Conservation (phyloP, 2,888 invertebrate species). For the Xylota segnis region DNA sequence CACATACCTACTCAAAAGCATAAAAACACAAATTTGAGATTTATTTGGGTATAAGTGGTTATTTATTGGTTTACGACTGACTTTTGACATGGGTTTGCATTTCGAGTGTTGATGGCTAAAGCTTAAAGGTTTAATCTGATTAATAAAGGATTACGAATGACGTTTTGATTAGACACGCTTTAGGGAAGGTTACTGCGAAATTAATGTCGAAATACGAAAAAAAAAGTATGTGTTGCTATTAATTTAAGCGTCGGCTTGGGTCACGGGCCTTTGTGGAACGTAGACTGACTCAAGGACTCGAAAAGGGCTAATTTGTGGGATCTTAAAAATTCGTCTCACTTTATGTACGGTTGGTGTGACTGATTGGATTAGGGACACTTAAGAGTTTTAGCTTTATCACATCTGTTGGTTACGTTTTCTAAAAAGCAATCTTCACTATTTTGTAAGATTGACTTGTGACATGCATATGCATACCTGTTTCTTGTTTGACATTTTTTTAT, state of each 20-base stretch:
- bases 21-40: neutral
- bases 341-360: neutral
- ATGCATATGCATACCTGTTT: too few species aligned
- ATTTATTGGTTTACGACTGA: conserved; percentile 33
- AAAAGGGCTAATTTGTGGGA: neutral
- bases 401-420: too few species aligned
- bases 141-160: conserved; percentile 23
- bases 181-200: conserved; percentile 1
- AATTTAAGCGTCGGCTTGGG: neutral
- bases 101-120: conserved; percentile 29
- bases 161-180: conserved; percentile 8
- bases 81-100: conserved; percentile 23
- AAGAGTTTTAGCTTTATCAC: neutral
- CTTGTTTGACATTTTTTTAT: too few species aligned
- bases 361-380: neutral
- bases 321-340: neutral
- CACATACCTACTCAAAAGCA: too few species aligned
- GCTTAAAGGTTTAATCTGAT: conserved; percentile 28
- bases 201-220: conserved; percentile 4
- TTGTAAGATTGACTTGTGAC: too few species aligned
- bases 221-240: neutral
- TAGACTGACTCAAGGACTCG: neutral
- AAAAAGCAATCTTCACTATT: too few species aligned
- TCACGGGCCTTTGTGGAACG: neutral
- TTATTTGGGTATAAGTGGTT: conserved; percentile 49